phyloP scores from a whole-genome alignment of 2,113 vertebrate species.

The Eolophus roseicapilla region DNA sequence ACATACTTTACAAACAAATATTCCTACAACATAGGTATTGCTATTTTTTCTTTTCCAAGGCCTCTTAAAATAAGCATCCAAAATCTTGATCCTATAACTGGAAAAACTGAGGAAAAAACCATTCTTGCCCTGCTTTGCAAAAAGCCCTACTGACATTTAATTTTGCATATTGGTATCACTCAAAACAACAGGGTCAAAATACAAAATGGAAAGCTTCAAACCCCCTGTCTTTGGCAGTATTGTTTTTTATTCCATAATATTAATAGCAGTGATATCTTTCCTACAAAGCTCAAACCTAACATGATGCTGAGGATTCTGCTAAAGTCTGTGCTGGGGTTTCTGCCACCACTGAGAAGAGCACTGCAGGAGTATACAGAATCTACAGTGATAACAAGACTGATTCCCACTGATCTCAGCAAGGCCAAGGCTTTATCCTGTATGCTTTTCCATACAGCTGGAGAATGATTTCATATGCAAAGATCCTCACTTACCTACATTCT shows the following conservation, averaged over 20 bases:
- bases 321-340: neutral
- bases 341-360: neutral
- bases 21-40: neutral
- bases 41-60: neutral
- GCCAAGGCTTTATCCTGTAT: neutral
- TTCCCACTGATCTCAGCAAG: neutral
- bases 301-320: neutral
- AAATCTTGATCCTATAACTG: neutral
- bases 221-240: neutral
- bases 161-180: neutral
- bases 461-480: neutral
- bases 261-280: neutral
- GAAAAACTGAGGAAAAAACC: neutral
- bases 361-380: neutral
- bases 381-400: neutral
- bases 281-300: neutral
- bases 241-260: neutral
- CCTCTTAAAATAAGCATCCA: neutral
- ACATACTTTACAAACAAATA: neutral
- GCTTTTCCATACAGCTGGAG: neutral
- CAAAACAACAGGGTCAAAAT: conserved; percentile 11
- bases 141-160: neutral
- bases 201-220: conserved; percentile 25
- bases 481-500: neutral
- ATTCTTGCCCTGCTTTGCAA: neutral